Conservation (phyloP, 2,888 invertebrate species). For the Cryptocheilus praepositus region DNA sequence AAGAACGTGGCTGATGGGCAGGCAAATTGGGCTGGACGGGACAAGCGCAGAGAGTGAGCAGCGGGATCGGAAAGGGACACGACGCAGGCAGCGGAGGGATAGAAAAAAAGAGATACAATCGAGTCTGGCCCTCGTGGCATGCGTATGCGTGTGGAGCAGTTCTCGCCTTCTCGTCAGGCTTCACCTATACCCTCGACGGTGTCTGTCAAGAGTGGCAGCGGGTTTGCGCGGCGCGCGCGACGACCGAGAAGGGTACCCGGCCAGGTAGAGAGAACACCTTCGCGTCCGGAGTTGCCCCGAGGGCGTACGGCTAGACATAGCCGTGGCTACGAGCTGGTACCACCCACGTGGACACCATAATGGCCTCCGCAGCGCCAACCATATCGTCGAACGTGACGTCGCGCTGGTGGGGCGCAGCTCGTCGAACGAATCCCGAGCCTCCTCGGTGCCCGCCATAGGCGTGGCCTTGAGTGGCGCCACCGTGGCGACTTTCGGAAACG, state of each 20-base stretch:
- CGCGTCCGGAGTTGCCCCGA: constrained; percentile 43
- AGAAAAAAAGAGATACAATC: too few species aligned
- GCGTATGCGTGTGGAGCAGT: constrained; percentile 3
- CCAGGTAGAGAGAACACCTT: constrained; percentile 54
- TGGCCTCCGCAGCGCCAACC: constrained; percentile 65
- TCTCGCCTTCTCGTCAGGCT: constrained; percentile 17
- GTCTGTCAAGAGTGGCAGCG: constrained; percentile 33
- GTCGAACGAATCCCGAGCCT: constrained; percentile 56
- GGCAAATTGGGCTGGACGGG: too few species aligned
- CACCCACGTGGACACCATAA: constrained; percentile 67
- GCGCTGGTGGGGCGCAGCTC: constrained; percentile 46
- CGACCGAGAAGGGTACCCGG: constrained; percentile 45
- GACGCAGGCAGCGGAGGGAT: too few species aligned
- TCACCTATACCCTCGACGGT: constrained; percentile 46
- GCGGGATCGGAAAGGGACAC: too few species aligned
- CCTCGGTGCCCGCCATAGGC: constrained; percentile 47
- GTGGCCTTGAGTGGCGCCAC: constrained; percentile 64
- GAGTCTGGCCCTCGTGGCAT: not conserved
- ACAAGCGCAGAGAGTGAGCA: too few species aligned
- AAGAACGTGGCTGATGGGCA: too few species aligned
- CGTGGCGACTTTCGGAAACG: constrained; percentile 59
- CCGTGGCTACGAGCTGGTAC: not conserved
- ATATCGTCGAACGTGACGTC: constrained; percentile 42
- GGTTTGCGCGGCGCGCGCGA: constrained; percentile 39
- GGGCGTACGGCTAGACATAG: constrained; percentile 36